Evolutionary conservation across 1,140 invertebrate genomes (phyloP), one percentile per base, ranked within the genome.

Genomic region (Solenopsis invicta): DNA sequence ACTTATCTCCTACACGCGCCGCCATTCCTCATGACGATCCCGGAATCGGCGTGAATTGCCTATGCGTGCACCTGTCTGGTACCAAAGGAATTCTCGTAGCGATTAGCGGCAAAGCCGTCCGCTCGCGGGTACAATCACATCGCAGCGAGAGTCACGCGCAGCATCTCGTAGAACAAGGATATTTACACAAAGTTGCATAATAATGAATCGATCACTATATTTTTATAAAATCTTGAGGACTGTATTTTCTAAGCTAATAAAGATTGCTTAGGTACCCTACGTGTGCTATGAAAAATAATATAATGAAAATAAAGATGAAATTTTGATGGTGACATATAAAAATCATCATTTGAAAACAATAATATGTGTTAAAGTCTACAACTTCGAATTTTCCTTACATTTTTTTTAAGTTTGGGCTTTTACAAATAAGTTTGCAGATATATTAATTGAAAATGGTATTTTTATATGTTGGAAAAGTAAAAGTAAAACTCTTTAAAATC

Each of bases 31-130:
- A 82, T 41, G 64, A 80, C 10, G 50, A 74, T 59, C 52, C 52
- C 34, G 69, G 72, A 88, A 86, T 89, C n/a, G 54, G 52, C 86
- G 84, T 34, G 67, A 82, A 82, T 82, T 72, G 24, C 48, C 86
- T 76, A 88, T 92, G 90, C 85, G 85, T 89, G 64, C 85, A 82
- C 85, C 89, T 88, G 85, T 89, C 59, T 24, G 5, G 50, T 0
- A 41, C 10, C 18, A 6, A 56, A 13, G 66, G 41, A 77, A 86
- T 86, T 84, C 74, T 86, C 62, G 9, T 12, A 78, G 59, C 54
- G 50, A 78, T 45, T 34, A 41, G 24, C 52, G 29, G 41, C 21
- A 50, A 10, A 67, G 37, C 34, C 48, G 54, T 80, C 41, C n/a
- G 61, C 48, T 78, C 59, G 81, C 56, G 74, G 18, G 54, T 69